phyloP scores from a whole-genome alignment of 2,113 vertebrate genomes.

The Rattus rattus region DNA sequence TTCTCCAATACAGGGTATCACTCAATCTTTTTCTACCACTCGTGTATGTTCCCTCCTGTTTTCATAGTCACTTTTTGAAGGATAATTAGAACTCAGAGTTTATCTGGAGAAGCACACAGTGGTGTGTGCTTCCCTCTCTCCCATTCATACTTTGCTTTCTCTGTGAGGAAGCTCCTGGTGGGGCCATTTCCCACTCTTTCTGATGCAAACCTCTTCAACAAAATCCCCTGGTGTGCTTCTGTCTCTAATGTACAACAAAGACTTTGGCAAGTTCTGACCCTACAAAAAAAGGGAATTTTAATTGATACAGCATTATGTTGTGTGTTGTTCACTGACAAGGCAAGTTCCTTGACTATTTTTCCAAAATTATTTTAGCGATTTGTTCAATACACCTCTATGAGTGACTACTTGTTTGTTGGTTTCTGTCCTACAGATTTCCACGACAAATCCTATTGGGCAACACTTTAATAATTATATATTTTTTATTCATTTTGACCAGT shows the following conservation, averaged over 20 bases:
- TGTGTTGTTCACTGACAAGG: not conserved
- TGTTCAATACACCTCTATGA: not conserved
- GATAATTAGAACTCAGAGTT: not conserved
- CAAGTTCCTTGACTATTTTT: not conserved
- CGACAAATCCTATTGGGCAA: not conserved
- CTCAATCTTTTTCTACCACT: not conserved
- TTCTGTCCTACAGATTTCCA: not conserved
- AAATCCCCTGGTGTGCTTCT: not conserved
- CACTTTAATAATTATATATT: not conserved
- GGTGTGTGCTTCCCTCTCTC: not conserved
- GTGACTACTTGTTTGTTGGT: not conserved
- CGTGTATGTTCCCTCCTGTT: not conserved
- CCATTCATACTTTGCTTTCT: not conserved
- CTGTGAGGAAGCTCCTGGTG: not conserved
- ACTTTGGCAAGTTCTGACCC: not conserved
- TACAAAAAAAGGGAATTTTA: not conserved
- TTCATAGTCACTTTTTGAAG: not conserved
- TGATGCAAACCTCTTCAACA: not conserved
- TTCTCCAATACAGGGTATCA: not conserved
- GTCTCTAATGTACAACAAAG: not conserved
- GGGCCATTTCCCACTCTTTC: not conserved
- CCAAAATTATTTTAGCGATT: not conserved
- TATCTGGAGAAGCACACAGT: not conserved
- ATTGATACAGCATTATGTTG: not conserved
- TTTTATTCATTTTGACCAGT: not conserved